Base-by-base conservation (phyloP, 2,888 invertebrate species). In the Allacma fusca region DNA sequence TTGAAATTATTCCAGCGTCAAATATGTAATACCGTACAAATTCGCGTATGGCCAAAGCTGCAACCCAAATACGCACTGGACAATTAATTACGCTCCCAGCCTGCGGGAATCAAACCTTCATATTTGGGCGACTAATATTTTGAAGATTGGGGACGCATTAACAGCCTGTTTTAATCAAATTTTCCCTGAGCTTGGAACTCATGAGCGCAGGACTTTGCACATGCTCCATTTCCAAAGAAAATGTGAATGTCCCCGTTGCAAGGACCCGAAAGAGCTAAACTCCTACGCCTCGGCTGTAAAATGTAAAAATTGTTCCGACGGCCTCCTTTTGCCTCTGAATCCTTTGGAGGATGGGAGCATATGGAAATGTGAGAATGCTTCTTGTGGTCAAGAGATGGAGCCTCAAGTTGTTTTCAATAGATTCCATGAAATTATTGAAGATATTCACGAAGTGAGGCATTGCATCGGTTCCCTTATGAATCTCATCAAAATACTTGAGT, bases 231-330 rank as follows among this genome's bases (percentile, higher is more conserved):
- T 19, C 59, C 21, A 50, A 12, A 1, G 59, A 26, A 19, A 24
- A 24, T 72, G 72, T 50, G 72, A 72, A 21, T 72, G 72, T 44
- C 23, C 23, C n/a, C 57, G 72, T 1, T 72, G 72, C n/a, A 19
- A 23, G 19, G 57, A 72, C 29, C 72, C 72, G 1, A 72, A 4
- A 12, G 72, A 72, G 28, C 29, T 59, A 21, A 26, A 72, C 13
- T 72, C 72, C 1, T 43, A 43, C 19, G 72, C 59, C 1, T 57
- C 57, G 9, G 72, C 72, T 7, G 21, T 72, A 1, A 23, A 23
- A 19, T 72, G 72, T 28, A 12, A 19, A 12, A 57, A 57, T 19
- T 72, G 72, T n/a, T 5, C 19, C 21, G 21, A 23, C 1, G 72
- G 72, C 26, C 26, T 26, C 59, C 12, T 72, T 23, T 29, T 72